These are phyloP conservation scores for Acanthosepion pharaonis DNA, from an alignment of 2,888 invertebrate species.

Conservation along the genomic window DNA sequence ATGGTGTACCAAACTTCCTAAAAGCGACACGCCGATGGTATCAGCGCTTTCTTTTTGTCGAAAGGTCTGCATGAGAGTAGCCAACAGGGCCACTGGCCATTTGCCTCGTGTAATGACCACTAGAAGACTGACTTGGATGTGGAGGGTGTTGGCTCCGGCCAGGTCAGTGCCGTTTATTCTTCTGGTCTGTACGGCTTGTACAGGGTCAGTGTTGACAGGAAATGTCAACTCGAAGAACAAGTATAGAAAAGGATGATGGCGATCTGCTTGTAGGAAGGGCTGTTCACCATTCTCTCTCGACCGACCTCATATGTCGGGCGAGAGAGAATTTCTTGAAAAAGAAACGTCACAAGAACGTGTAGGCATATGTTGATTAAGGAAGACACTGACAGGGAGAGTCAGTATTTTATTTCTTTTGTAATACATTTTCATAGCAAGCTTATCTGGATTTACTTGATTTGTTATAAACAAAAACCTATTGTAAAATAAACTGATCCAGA, in stretches of 20 bases:
- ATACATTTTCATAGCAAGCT: too few species aligned
- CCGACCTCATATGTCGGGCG: too few species aligned
- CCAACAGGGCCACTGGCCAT: neutral
- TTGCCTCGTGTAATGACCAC: neutral
- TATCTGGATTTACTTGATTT: too few species aligned
- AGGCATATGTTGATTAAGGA: neutral
- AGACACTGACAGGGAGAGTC: neutral
- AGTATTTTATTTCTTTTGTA: neutral
- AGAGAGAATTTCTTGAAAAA: neutral
- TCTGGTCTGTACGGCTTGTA: neutral
- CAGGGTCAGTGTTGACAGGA: neutral
- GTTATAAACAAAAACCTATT: too few species aligned
- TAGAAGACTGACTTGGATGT: neutral
- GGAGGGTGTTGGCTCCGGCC: neutral
- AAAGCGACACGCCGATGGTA: neutral
- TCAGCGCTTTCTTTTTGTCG: neutral
- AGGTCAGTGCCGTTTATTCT: neutral
- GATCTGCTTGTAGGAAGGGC: neutral
- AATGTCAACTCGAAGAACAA: neutral
- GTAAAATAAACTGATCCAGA: too few species aligned
- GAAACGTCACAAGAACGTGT: neutral
- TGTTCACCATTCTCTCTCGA: neutral
- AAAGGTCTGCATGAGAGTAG: neutral
- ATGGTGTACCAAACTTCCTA: too few species aligned
- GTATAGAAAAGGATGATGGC: neutral